Percentiles rank a stretch among this genome's conserved stretches.
phyloP scores from a whole-genome alignment of 2,113 vertebrate species.

The Myocastor coypus region DNA sequence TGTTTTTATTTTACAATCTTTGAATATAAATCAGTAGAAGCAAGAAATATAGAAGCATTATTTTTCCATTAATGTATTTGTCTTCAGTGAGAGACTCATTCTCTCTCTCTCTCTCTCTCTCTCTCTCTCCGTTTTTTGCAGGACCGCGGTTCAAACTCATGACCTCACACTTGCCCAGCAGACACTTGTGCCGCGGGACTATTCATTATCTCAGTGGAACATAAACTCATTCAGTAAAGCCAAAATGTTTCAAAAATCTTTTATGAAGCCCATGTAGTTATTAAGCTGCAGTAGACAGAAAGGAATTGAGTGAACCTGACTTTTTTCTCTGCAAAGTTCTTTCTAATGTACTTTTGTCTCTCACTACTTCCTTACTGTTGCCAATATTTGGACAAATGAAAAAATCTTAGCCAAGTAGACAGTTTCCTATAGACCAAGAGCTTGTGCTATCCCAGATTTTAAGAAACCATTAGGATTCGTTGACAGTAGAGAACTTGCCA shows the following conservation, averaged over 20 bases:
- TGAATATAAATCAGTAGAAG: slow-evolving; percentile 55
- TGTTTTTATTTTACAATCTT: slow-evolving; percentile 61
- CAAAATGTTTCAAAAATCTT: background rate
- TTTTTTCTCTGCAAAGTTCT: background rate
- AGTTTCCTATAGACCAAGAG: background rate
- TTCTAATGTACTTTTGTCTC: background rate
- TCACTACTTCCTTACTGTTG: background rate
- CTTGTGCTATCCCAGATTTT: background rate
- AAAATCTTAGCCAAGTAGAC: slow-evolving; percentile 9
- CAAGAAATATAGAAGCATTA: slow-evolving; percentile 25
- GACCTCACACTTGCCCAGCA: too few species aligned
- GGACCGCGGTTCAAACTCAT: too few species aligned
- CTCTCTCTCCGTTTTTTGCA: too few species aligned
- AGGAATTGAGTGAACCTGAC: background rate
- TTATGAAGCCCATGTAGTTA: background rate
- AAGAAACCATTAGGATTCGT: slow-evolving; percentile 23
- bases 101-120: too few species aligned
- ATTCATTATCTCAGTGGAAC: slow-evolving; percentile 46
- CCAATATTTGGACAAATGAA: background rate
- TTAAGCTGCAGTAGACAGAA: slow-evolving; percentile 14
- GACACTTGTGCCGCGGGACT: too few species aligned
- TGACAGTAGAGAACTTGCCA: background rate
- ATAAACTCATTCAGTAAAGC: slow-evolving; percentile 2
- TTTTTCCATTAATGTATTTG: slow-evolving; percentile 60
- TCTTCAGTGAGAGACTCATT: slow-evolving; percentile 17